Evolutionary conservation across 2,888 invertebrate species (phyloP).

Genomic region (Tetanocera ferruginea): DNA sequence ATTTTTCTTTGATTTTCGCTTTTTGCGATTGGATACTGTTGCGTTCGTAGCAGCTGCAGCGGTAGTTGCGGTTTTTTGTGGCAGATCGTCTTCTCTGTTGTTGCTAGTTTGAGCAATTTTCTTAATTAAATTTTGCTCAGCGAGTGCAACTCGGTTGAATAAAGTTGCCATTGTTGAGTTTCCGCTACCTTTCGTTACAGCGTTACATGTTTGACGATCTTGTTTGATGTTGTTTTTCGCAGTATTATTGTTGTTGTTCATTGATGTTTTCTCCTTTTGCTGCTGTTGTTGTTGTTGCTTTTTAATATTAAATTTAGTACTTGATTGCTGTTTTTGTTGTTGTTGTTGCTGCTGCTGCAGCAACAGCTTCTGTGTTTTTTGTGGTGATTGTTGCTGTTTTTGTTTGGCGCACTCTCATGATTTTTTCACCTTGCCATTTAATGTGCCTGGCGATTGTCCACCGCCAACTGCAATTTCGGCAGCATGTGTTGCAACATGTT

Average conservation of each 20-base stretch:
- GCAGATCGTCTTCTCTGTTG: conserved; percentile 19
- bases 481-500: conserved; percentile 84
- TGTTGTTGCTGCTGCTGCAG: conserved; percentile 47
- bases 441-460: conserved; percentile 65
- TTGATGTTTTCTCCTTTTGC: conserved; percentile 49
- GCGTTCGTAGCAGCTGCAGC: conserved; percentile 38
- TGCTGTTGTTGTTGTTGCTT: conserved; percentile 44
- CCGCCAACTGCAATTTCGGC: conserved; percentile 78
- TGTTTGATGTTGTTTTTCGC: conserved; percentile 16
- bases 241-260: conserved; percentile 41
- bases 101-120: conserved; percentile 32
- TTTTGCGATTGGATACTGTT: conserved; percentile 58
- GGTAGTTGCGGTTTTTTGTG: conserved; percentile 19
- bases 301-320: conserved; percentile 44
- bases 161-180: not conserved
- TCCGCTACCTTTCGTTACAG: not conserved
- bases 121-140: not conserved
- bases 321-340: conserved; percentile 54
- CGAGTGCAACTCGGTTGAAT: conserved; percentile 10
- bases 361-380: conserved; percentile 34
- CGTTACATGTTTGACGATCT: conserved; percentile 22
- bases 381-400: conserved; percentile 50
- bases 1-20: conserved; percentile 62
- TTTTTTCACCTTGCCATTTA: conserved; percentile 69
- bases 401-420: conserved; percentile 71